Conservation (phyloP, 2,888 invertebrate species). For the Deilephila porcellus region DNA sequence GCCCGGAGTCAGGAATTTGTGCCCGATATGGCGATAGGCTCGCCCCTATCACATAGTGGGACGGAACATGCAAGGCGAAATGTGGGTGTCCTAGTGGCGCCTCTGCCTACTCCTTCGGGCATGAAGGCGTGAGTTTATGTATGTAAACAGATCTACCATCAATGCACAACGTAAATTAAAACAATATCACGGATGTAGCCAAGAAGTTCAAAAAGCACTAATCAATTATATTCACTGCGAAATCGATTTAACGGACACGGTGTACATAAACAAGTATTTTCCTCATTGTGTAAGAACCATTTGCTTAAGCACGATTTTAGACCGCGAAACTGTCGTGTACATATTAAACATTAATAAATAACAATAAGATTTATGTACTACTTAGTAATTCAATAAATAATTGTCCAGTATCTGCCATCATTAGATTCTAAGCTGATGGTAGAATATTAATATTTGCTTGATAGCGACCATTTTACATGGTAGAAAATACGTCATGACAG, state of each 20-base stretch:
- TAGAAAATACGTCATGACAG: too few relatives aligned
- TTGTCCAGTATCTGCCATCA: neutral
- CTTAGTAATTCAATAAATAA: neutral
- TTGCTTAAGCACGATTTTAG: neutral
- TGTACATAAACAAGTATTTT: neutral
- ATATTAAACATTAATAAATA: neutral
- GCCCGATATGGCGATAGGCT: too few relatives aligned
- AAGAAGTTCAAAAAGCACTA: neutral
- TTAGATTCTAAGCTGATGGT: too few relatives aligned
- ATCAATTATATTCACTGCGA: constrained; percentile 4
- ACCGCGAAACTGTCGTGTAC: neutral
- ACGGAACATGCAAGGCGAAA: too few relatives aligned
- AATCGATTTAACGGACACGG: neutral
- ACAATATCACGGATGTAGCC: neutral
- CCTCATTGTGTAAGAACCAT: neutral
- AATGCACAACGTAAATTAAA: neutral
- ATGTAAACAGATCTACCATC: neutral
- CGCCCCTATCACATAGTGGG: too few relatives aligned
- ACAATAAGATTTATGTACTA: neutral
- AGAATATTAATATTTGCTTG: too few relatives aligned
- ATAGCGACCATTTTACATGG: too few relatives aligned
- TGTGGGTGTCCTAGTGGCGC: too few relatives aligned
- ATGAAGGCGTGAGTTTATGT: too few relatives aligned
- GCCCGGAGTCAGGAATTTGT: too few relatives aligned
- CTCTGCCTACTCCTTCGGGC: too few relatives aligned